Evolutionary conservation across 2,113 vertebrate genomes (phyloP).

Genomic region (Amia ocellicauda): DNA sequence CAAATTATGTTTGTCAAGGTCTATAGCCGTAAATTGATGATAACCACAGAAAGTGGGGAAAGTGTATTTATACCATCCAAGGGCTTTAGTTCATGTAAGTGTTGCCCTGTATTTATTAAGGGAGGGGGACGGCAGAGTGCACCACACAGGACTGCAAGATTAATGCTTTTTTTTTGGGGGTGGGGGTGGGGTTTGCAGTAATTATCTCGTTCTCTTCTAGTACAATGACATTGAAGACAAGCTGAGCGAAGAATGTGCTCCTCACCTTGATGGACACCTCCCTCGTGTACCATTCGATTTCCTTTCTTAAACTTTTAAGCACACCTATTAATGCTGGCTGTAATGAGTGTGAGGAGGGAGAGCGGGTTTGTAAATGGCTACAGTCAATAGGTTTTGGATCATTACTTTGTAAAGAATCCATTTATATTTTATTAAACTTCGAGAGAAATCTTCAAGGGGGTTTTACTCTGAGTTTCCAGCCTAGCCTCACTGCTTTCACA

Average conservation of each 20-base stretch:
- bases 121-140: constrained; percentile 71
- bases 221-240: neutral
- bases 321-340: neutral
- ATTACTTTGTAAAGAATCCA: neutral
- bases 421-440: neutral
- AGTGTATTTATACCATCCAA: constrained; percentile 69
- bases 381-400: neutral
- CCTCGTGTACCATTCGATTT: too few relatives aligned
- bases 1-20: constrained; percentile 76
- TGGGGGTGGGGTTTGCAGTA: constrained; percentile 55
- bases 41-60: constrained; percentile 68
- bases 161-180: constrained; percentile 45
- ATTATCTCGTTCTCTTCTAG: constrained; percentile 70
- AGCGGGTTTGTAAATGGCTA: neutral
- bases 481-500: too few relatives aligned
- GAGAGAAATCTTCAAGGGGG: too few relatives aligned
- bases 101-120: constrained; percentile 47
- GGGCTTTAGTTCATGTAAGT: constrained; percentile 51
- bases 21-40: constrained; percentile 78
- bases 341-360: neutral
- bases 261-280: too few relatives aligned
- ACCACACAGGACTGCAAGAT: constrained; percentile 68
- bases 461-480: too few relatives aligned
- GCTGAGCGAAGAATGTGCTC: neutral
- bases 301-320: neutral